Evolutionary conservation across 2,113 vertebrate genomes (phyloP), one percentile per base, ranked within the genome.

Genomic region (Tapirus terrestris): DNA sequence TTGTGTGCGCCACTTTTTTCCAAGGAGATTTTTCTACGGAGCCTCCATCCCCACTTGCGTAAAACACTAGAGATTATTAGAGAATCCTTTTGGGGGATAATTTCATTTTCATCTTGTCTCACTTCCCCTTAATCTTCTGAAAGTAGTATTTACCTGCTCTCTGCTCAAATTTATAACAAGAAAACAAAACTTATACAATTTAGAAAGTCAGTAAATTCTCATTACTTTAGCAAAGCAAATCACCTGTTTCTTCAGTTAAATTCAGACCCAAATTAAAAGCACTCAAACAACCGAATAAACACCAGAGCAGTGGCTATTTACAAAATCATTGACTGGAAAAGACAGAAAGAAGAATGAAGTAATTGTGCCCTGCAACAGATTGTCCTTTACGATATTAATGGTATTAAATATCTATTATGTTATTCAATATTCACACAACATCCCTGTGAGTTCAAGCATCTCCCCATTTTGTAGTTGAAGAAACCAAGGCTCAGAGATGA

Each of bases 211-310:
- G 73, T 13, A 31, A 45, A 80, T 89, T 60, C 45, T 76, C 48
- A 70, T 82, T 79, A 70, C 76, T 61, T 96, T 61, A 23, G 63
- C 31, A 87, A 93, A 97, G 88, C 17, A 39, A 65, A 73, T 61
- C 31, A 36, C 21, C 39, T 14, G 14, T 45, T 82, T 92, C 21
- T 31, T 88, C 56, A 14, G 31, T 53, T 80, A 23, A n/a, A 68
- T 56, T 77, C 77, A 96, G 51, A 73, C 2, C 11, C 1, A 84
- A 93, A 89, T 67, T 29, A 21, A 91, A 88, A 31, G 21, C 56
- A 51, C 8, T 89, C 6, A 56, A 23, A 80, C 7, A n/a, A 39
- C 33, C 51, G 3, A 33, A 58, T 13, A 60, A 60, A 43, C 7
- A 51, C 8, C 12, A 91, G 18, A 91, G 58, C 3, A 6, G 53